Conservation (phyloP, 2,113 vertebrate genomes). For the Ophthalmolycus amberensis region DNA sequence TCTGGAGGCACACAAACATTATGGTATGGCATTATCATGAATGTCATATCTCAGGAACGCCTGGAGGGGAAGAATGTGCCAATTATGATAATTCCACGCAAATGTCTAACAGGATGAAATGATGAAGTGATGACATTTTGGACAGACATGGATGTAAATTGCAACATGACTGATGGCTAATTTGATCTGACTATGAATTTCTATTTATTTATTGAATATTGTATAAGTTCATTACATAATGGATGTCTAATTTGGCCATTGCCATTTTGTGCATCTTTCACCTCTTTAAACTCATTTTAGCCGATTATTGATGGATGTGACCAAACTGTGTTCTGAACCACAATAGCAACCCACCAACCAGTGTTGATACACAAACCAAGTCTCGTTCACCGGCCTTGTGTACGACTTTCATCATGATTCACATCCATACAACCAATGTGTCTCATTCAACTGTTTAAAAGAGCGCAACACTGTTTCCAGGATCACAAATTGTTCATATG, state of each 20-base stretch:
- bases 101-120: neutral
- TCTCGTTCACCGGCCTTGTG: too few species aligned
- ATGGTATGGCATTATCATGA: neutral
- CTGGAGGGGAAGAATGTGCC: neutral
- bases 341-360: too few species aligned
- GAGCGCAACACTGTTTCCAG: too few species aligned
- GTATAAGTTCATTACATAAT: neutral
- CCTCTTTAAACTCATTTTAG: neutral
- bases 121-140: neutral
- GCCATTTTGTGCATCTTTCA: neutral
- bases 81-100: neutral
- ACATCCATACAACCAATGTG: too few species aligned
- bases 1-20: neutral
- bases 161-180: too few species aligned
- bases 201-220: neutral
- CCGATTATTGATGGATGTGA: neutral
- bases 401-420: too few species aligned
- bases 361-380: too few species aligned
- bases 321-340: neutral
- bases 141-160: neutral
- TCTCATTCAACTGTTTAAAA: too few species aligned
- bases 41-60: neutral
- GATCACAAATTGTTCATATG: too few species aligned
- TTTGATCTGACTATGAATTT: neutral
- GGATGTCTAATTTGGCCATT: neutral